These are phyloP conservation scores for Bucco capensis DNA, from an alignment of 2,113 vertebrate genomes.

Conservation along the genomic window DNA sequence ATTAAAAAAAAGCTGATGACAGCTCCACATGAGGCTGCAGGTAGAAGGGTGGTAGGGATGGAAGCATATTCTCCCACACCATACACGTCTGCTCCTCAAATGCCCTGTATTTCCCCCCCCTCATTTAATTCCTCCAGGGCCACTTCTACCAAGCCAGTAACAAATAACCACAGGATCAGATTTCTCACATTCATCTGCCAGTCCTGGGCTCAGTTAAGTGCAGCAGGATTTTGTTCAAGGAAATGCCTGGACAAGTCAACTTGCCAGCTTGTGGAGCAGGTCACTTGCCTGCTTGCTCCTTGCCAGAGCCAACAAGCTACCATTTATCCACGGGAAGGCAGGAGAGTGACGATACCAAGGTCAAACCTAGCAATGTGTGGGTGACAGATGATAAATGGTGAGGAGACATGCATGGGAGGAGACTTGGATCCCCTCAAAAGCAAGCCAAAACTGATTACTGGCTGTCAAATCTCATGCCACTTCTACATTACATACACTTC, in stretches of 20 bases:
- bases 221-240: neutral
- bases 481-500: neutral
- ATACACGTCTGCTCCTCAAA: fast-evolving
- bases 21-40: neutral
- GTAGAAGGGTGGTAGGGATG: neutral
- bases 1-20: neutral
- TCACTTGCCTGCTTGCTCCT: neutral
- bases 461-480: neutral
- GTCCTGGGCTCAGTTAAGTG: neutral
- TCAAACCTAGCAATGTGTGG: neutral
- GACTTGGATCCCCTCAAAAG: neutral
- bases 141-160: neutral
- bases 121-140: neutral
- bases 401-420: neutral
- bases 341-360: neutral
- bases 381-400: neutral
- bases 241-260: neutral
- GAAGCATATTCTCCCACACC: neutral
- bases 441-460: neutral
- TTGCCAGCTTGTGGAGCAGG: neutral
- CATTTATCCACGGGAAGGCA: neutral
- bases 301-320: neutral
- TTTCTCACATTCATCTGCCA: neutral
- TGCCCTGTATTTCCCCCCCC: neutral
- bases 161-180: neutral